Evolutionary conservation across 1,140 invertebrate genomes (phyloP), one percentile per base, ranked within the genome.

Genomic region (Dolichoris vasculosae): DNA sequence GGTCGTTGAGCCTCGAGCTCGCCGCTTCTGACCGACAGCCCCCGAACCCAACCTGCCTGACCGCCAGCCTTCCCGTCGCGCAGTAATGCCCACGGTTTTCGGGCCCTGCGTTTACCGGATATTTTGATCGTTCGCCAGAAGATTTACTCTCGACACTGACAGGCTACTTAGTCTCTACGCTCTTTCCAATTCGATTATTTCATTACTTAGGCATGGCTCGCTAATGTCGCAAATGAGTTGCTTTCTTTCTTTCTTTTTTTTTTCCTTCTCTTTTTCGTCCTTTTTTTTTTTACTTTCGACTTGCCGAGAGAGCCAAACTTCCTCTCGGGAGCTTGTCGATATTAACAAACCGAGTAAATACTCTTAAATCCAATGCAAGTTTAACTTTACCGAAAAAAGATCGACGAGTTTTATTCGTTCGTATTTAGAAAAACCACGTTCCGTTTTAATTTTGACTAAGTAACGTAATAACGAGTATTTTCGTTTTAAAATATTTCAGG

Each of bases 1-100:
- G 84, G 71, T 86, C 79, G 71, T 82, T 86, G 78, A 82, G 79
- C 84, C 77, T 76, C 43, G n/a, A 32, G 40, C 48, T 59, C 38
- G 82, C 59, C n/a, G 76, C 83, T 73, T 0, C 63, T 75, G 67
- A 64, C 51, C 78, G 63, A 48, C 69, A 35, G 46, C 75, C 63
- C 82, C 48, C 51, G 23, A 48, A 80, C 48, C 78, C 20, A 85
- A 81, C 83, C 84, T 85, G 43, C 67, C 69, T 85, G 84, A 80
- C 83, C 17, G 2, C 43, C 40, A n/a, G n/a, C 55, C 48, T 77
- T 59, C 48, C 55, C 82, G 59, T 40, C 46, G 46, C 46, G 64
- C 30, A 13, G 3, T 26, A 43, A 26, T 73, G 40, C 26, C 69
- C 38, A 73, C 69, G 40, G n/a, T 38, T 71, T 71, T 71, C 6